phyloP scores from a whole-genome alignment of 2,888 invertebrate species.

The Sepiola atlantica region DNA sequence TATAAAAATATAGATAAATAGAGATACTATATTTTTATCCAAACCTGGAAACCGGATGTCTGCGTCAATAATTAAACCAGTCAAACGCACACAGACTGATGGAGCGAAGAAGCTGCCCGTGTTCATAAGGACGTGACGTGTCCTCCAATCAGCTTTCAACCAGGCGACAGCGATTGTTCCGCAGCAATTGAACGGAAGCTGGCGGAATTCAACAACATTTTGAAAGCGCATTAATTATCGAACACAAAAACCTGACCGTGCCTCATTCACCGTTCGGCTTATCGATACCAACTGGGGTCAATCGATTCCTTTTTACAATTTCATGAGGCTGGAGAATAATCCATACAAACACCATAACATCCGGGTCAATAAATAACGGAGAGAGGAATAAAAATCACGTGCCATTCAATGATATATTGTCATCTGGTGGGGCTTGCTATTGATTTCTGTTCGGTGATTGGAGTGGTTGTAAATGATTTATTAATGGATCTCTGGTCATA shows the following conservation, averaged over 20 bases:
- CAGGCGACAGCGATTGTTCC: neutral
- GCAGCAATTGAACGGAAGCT: neutral
- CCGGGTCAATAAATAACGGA: neutral
- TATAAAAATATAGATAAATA: no score
- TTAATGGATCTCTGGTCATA: neutral
- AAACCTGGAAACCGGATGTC: no score
- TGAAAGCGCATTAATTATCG: constrained; percentile 32
- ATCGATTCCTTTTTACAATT: neutral
- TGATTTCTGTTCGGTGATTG: neutral
- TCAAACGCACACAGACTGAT: neutral
- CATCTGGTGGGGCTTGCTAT: neutral
- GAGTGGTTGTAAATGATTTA: neutral
- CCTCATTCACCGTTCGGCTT: neutral
- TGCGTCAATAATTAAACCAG: neutral
- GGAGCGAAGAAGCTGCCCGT: neutral
- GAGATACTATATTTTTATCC: no score
- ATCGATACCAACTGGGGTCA: neutral
- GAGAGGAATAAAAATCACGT: neutral
- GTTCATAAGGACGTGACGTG: neutral
- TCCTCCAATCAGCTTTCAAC: neutral
- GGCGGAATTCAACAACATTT: neutral
- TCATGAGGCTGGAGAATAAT: neutral
- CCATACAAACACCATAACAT: neutral
- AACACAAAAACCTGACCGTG: constrained; percentile 22
- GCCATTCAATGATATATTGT: neutral